phyloP scores from a whole-genome alignment of 2,797 vertebrate species.

The Falco biarmicus region DNA sequence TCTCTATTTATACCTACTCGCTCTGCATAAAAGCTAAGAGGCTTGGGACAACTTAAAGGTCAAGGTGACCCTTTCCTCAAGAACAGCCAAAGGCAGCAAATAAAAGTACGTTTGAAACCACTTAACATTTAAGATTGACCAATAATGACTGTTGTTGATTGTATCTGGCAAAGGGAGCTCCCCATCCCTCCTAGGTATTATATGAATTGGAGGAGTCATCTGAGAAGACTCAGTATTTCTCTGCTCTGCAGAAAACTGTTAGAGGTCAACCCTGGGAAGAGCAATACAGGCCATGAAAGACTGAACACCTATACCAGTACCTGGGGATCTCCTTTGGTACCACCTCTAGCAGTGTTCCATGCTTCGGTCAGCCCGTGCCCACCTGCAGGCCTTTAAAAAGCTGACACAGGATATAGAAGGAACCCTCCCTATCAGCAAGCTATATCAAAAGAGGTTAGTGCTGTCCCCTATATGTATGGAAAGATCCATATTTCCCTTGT shows the following conservation, averaged over 20 bases:
- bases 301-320: background rate
- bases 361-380: accelerated
- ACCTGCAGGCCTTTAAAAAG: background rate
- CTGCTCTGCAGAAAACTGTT: background rate
- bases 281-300: background rate
- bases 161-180: background rate
- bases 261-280: background rate
- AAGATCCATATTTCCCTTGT: background rate
- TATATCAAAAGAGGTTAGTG: background rate
- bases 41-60: background rate
- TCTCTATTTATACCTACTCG: background rate
- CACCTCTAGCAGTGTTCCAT: background rate
- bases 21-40: background rate
- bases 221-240: background rate
- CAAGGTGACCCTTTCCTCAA: background rate
- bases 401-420: background rate
- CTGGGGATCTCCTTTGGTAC: background rate
- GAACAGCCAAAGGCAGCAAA: background rate
- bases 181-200: background rate
- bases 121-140: background rate
- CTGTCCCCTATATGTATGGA: background rate
- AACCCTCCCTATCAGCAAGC: background rate
- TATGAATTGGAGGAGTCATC: background rate
- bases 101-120: background rate
- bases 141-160: background rate